Evolutionary conservation across 1,140 invertebrate genomes (phyloP).

Genomic region (Pararge aegeria): DNA sequence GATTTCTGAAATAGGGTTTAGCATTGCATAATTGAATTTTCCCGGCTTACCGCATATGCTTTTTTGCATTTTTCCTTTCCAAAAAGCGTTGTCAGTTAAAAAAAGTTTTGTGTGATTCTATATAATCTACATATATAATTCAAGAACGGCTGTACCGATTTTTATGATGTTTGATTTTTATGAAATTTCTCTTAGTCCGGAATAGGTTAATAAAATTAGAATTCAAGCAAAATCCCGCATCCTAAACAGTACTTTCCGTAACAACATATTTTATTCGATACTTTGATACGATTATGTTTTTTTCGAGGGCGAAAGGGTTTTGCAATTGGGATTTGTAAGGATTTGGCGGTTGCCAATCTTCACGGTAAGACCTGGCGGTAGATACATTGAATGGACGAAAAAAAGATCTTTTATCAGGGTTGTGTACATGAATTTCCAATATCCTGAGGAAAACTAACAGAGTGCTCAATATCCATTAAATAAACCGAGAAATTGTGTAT

Average conservation of each 20-base stretch:
- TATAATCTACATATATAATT: too few species aligned
- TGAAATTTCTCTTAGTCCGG: too few species aligned
- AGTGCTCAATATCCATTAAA: conserved; percentile 22
- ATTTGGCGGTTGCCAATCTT: conserved; percentile 66
- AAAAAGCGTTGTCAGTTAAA: too few species aligned
- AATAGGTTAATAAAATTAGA: too few species aligned
- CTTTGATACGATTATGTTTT: conserved; percentile 64
- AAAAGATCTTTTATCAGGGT: conserved; percentile 36
- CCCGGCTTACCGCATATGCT: too few species aligned
- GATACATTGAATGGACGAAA: conserved; percentile 53
- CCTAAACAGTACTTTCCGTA: background rate
- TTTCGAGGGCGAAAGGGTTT: conserved; percentile 44
- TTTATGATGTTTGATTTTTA: too few species aligned
- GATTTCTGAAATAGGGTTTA: too few species aligned
- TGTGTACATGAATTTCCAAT: conserved; percentile 36
- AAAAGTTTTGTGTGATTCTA: too few species aligned
- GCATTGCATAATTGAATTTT: too few species aligned
- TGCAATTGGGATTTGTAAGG: conserved; percentile 58
- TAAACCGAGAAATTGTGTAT: background rate
- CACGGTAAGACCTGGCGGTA: conserved; percentile 49
- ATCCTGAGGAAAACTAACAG: conserved; percentile 34
- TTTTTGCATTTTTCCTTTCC: too few species aligned
- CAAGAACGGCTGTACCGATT: too few species aligned
- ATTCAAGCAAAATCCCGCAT: background rate
- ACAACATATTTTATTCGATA: conserved; percentile 30